A percentile compares a stretch with the other conserved stretches of the same genome.
These are phyloP conservation scores for Cotesia vestalis DNA, from an alignment of 1,140 invertebrate genomes.

Conservation along the genomic window DNA sequence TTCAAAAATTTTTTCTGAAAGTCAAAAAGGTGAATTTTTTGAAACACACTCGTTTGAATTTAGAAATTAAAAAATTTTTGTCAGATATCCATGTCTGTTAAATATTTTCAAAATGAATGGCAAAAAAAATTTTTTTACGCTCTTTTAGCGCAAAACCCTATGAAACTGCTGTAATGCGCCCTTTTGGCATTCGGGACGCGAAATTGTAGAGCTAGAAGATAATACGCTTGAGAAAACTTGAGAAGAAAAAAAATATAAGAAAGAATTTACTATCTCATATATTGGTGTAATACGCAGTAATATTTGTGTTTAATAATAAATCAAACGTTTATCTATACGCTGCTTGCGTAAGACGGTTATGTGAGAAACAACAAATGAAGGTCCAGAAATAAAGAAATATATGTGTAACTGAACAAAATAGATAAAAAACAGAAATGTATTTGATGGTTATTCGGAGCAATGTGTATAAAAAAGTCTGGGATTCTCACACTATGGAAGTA, in stretches of 20 bases:
- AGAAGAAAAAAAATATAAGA: slow-evolving; percentile 32
- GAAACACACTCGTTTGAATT: no score
- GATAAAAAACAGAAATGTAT: slow-evolving; percentile 37
- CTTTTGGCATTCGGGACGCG: no score
- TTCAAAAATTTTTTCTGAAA: no score
- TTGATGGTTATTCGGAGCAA: slow-evolving; percentile 29
- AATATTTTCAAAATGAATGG: no score
- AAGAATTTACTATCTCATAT: slow-evolving; percentile 39
- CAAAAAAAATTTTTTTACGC: no score
- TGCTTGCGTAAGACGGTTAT: not conserved
- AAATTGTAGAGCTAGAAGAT: no score
- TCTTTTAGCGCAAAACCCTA: no score
- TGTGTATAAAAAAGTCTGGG: not conserved
- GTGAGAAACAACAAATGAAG: slow-evolving; percentile 20
- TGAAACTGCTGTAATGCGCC: no score
- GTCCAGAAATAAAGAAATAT: slow-evolving; percentile 24
- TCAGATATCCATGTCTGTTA: no score
- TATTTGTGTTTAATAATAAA: slow-evolving; percentile 21
- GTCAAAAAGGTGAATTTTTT: no score
- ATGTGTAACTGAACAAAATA: slow-evolving; percentile 41
- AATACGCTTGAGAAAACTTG: no score
- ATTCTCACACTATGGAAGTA: not conserved
- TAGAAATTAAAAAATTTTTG: no score
- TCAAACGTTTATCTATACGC: slow-evolving; percentile 24
- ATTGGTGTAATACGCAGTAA: slow-evolving; percentile 37